Percentiles rank a stretch among this genome's conserved stretches.
These are phyloP conservation scores for Frankliniella fusca DNA, from an alignment of 2,888 invertebrate genomes.

Conservation along the genomic window DNA sequence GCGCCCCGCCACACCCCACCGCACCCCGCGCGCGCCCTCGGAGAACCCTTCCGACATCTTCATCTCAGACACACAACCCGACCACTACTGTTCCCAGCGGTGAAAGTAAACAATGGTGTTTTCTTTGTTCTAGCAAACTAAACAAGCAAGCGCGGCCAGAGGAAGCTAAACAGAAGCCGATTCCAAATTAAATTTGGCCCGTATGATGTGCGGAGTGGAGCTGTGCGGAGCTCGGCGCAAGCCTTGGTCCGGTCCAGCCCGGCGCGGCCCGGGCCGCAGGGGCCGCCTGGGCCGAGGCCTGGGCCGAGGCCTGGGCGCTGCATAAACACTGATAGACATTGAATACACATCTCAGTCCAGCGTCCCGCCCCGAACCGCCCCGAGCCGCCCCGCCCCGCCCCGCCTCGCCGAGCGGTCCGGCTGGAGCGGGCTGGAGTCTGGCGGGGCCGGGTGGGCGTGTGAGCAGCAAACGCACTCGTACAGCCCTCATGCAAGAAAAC, in stretches of 20 bases:
- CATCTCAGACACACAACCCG: slow-evolving; percentile 20
- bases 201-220: neutral
- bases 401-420: too few species aligned
- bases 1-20: neutral
- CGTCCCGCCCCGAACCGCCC: too few species aligned
- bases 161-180: slow-evolving; percentile 22
- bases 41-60: slow-evolving; percentile 13
- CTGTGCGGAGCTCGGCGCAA: neutral
- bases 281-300: neutral
- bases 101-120: slow-evolving; percentile 17
- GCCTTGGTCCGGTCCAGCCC: neutral
- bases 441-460: too few species aligned
- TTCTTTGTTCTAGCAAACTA: slow-evolving; percentile 23
- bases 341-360: slow-evolving; percentile 15
- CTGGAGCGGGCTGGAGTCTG: too few species aligned
- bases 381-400: too few species aligned
- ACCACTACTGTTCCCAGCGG: neutral
- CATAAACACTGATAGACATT: slow-evolving; percentile 25
- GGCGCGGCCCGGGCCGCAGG: neutral
- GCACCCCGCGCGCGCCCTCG: neutral
- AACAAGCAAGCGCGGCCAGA: slow-evolving; percentile 5
- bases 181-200: slow-evolving; percentile 17
- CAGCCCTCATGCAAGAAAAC: too few species aligned
- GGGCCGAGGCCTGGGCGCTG: neutral
- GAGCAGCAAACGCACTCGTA: too few species aligned